A percentile compares a stretch with the other conserved stretches of the same genome.
Conservation (phyloP, 2,888 invertebrate species). For the Chironomus tentans region DNA sequence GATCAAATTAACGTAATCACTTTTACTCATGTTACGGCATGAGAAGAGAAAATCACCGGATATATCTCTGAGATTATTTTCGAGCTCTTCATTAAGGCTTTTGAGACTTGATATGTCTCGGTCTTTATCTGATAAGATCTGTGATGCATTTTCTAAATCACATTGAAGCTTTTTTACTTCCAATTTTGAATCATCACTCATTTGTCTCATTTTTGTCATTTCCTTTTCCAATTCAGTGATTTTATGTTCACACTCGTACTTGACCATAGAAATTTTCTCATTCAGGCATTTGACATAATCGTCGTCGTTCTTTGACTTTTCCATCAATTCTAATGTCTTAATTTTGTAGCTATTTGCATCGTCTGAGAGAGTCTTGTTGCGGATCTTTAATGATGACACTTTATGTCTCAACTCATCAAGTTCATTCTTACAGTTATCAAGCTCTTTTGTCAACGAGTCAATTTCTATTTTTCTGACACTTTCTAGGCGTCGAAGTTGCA, state of each 20-base stretch:
- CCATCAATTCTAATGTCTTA: constrained; percentile 51
- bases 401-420: constrained; percentile 50
- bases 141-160: constrained; percentile 35
- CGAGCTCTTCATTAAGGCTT: constrained; percentile 33
- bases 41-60: constrained; percentile 40
- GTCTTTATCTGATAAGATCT: constrained; percentile 32
- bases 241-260: constrained; percentile 35
- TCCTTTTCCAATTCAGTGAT: constrained; percentile 34
- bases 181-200: constrained; percentile 32
- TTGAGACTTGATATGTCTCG: constrained; percentile 32
- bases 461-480: constrained; percentile 46
- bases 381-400: constrained; percentile 55
- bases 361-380: constrained; percentile 58
- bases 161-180: constrained; percentile 34
- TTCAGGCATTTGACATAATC: constrained; percentile 53
- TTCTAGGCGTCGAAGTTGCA: constrained; percentile 17
- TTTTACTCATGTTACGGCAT: constrained; percentile 39
- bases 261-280: constrained; percentile 36
- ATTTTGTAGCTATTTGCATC: constrained; percentile 51
- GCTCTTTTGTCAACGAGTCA: constrained; percentile 46
- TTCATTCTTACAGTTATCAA: constrained; percentile 52
- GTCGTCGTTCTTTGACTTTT: constrained; percentile 56
- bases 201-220: constrained; percentile 31
- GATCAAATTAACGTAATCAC: background rate
- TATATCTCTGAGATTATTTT: constrained; percentile 36